phyloP scores from a whole-genome alignment of 1,140 invertebrate species.

The Condylostylus longicornis region DNA sequence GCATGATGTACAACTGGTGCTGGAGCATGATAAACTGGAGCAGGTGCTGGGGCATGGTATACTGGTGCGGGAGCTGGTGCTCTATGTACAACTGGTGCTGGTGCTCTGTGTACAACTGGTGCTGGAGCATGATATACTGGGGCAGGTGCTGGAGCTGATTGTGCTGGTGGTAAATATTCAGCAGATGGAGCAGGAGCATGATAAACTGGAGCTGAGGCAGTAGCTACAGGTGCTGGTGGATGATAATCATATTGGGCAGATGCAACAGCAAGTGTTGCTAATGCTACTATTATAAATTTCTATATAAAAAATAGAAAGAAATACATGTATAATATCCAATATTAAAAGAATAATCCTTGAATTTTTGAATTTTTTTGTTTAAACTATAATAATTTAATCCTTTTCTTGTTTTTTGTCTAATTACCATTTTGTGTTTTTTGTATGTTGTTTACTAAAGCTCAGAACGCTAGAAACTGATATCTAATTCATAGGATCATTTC shows the following conservation, averaged over 20 bases:
- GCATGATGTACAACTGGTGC: constrained; percentile 1
- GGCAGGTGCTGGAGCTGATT: not conserved
- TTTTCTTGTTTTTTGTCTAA: too few relatives aligned
- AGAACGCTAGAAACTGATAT: too few relatives aligned
- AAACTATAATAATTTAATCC: too few relatives aligned
- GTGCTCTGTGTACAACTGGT: not conserved
- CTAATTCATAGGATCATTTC: too few relatives aligned
- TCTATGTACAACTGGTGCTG: constrained; percentile 1
- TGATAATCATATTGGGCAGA: not conserved
- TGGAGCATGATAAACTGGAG: constrained; percentile 1
- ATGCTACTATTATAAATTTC: too few relatives aligned
- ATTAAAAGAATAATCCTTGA: too few relatives aligned
- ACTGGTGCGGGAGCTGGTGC: constrained; percentile 1
- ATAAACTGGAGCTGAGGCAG: not conserved
- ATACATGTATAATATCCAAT: too few relatives aligned
- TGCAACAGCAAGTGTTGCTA: too few relatives aligned
- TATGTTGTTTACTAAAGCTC: too few relatives aligned
- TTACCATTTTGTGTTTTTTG: too few relatives aligned
- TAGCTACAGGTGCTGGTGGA: not conserved
- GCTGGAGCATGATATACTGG: not conserved
- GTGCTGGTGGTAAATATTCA: not conserved
- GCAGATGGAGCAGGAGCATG: not conserved
- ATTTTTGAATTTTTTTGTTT: too few relatives aligned
- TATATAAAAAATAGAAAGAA: too few relatives aligned
- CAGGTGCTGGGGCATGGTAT: constrained; percentile 2